A percentile compares a stretch with the other conserved stretches of the same genome.
phyloP scores from a whole-genome alignment of 1,140 invertebrate genomes.

The Drosophila nikananu region DNA sequence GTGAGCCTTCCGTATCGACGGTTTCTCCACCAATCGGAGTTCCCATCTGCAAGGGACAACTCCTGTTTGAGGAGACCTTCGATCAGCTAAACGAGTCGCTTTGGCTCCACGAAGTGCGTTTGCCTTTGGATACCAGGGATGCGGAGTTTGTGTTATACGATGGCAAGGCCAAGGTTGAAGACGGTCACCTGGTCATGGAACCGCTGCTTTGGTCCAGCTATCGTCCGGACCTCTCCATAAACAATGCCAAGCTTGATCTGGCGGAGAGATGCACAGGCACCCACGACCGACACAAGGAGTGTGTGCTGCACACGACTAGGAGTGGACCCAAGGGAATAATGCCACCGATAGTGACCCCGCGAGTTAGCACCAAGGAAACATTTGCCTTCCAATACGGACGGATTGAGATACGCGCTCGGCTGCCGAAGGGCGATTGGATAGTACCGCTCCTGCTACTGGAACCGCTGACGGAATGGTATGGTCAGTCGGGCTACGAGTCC shows the following conservation, averaged over 20 bases:
- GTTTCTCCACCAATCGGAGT: neutral
- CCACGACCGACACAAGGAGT: constrained; percentile 56
- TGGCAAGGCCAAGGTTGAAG: constrained; percentile 40
- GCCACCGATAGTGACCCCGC: constrained; percentile 64
- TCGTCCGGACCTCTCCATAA: constrained; percentile 61
- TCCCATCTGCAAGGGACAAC: constrained; percentile 60
- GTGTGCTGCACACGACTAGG: constrained; percentile 46
- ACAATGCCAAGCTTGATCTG: constrained; percentile 46
- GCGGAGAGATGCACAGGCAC: constrained; percentile 67
- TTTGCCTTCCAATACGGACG: constrained; percentile 71
- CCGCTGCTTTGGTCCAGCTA: constrained; percentile 63
- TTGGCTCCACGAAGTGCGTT: constrained; percentile 68
- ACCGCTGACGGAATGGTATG: constrained; percentile 60
- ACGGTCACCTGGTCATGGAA: constrained; percentile 55
- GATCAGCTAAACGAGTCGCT: constrained; percentile 61
- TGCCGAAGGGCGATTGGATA: constrained; percentile 68
- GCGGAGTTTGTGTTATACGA: constrained; percentile 74
- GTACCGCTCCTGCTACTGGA: constrained; percentile 76
- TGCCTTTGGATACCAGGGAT: constrained; percentile 62
- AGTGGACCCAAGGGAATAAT: constrained; percentile 61
- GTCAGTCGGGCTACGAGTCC: constrained; percentile 69
- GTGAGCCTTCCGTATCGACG: neutral
- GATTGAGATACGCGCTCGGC: constrained; percentile 59
- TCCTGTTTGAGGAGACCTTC: constrained; percentile 75
- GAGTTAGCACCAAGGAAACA: constrained; percentile 59